These are phyloP conservation scores for Aporophyla lueneburgensis DNA, from an alignment of 2,888 invertebrate species.

Conservation along the genomic window DNA sequence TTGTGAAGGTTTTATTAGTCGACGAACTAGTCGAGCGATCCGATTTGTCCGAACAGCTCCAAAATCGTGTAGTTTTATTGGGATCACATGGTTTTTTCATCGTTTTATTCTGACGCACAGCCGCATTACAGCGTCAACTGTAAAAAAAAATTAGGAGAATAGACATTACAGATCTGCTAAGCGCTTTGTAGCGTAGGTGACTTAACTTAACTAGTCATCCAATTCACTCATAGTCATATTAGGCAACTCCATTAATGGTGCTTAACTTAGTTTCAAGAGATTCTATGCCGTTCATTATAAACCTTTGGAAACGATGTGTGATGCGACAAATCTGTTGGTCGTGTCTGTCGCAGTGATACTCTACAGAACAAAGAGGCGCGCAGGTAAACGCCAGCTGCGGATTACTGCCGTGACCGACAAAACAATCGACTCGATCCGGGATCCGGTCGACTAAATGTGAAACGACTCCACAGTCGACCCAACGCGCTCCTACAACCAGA, in stretches of 20 bases:
- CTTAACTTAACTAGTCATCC: conserved; percentile 1
- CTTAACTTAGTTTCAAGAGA: conserved; percentile 8
- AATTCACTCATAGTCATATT: background rate
- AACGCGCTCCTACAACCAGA: conserved; percentile 72
- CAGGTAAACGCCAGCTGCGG: conserved; percentile 87
- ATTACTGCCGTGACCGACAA: conserved; percentile 77
- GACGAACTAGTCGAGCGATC: conserved; percentile 83
- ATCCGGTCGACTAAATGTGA: conserved; percentile 67
- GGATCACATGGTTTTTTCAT: conserved; percentile 56
- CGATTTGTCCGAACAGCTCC: conserved; percentile 70
- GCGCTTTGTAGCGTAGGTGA: background rate
- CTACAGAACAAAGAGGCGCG: conserved; percentile 85
- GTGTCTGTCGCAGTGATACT: conserved; percentile 75
- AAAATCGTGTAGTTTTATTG: conserved; percentile 65
- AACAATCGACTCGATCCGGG: conserved; percentile 72
- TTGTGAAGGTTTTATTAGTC: conserved; percentile 89
- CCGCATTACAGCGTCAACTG: conserved; percentile 19
- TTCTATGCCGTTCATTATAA: conserved; percentile 8
- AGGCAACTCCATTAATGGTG: background rate
- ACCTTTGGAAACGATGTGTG: conserved; percentile 50
- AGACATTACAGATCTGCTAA: background rate
- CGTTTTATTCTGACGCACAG: conserved; percentile 41
- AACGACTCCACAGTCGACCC: conserved; percentile 71
- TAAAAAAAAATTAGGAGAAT: conserved; percentile 14
- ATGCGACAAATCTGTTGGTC: conserved; percentile 79